These are phyloP conservation scores for Oreochromis spilurus DNA, from an alignment of 2,113 vertebrate species.

Conservation along the genomic window DNA sequence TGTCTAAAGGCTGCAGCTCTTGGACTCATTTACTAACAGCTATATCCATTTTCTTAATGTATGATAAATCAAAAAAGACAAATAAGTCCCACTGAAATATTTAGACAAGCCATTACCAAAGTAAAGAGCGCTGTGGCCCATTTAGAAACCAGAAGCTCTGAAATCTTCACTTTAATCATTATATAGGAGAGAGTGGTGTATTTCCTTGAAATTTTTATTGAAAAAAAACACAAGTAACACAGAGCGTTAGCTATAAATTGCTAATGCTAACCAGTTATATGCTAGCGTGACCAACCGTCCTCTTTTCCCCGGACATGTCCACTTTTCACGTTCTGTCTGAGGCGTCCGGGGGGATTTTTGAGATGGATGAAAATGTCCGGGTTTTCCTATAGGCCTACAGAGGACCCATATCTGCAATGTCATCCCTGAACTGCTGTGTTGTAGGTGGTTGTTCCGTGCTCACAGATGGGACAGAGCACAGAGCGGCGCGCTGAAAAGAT, in stretches of 20 bases:
- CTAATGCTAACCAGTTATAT: neutral
- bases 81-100: neutral
- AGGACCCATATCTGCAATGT: neutral
- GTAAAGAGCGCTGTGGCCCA: neutral
- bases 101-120: neutral
- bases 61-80: neutral
- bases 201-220: neutral
- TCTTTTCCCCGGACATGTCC: neutral
- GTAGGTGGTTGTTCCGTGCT: neutral
- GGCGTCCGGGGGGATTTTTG: fast-evolving
- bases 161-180: neutral
- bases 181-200: neutral
- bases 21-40: neutral
- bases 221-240: neutral
- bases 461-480: too few relatives aligned
- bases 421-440: neutral
- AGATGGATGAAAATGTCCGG: neutral
- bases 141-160: neutral
- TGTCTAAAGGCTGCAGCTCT: neutral
- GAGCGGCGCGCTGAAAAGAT: too few relatives aligned
- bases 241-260: neutral
- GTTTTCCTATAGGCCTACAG: neutral
- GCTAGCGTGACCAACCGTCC: fast-evolving
- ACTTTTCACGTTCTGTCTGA: neutral
- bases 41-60: neutral